Conservation (phyloP, 1,140 invertebrate genomes). For the Lasaia peninsularis region DNA sequence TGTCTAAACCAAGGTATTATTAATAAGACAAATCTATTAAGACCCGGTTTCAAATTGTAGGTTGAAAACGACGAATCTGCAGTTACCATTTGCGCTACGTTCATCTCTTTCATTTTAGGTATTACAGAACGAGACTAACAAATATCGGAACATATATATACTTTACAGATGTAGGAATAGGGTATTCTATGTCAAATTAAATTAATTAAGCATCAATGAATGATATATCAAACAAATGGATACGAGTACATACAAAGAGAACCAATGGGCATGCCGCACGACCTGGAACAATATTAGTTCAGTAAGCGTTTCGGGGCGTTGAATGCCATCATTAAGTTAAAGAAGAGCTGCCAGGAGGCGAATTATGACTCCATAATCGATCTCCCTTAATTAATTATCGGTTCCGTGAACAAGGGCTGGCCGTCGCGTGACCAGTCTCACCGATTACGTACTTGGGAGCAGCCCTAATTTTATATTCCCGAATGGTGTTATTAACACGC, state of each 20-base stretch:
- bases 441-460: constrained; percentile 34
- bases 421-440: constrained; percentile 31
- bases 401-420: constrained; percentile 24
- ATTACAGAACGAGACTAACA: no score
- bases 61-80: no score
- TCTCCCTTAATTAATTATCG: constrained; percentile 40
- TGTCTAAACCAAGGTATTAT: no score
- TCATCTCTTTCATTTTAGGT: no score
- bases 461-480: constrained; percentile 37
- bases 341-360: constrained; percentile 3
- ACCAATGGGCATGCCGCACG: constrained; percentile 2
- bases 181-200: no score
- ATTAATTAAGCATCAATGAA: no score
- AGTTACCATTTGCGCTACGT: no score
- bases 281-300: background rate
- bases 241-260: background rate
- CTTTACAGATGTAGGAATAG: no score
- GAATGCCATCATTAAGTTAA: constrained; percentile 14
- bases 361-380: constrained; percentile 33
- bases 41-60: no score
- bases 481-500: constrained; percentile 29
- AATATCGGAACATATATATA: no score
- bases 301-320: constrained; percentile 14
- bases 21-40: no score
- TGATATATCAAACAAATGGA: no score